Conservation (phyloP, 2,888 invertebrate genomes). For the Drosophila paramelanica region DNA sequence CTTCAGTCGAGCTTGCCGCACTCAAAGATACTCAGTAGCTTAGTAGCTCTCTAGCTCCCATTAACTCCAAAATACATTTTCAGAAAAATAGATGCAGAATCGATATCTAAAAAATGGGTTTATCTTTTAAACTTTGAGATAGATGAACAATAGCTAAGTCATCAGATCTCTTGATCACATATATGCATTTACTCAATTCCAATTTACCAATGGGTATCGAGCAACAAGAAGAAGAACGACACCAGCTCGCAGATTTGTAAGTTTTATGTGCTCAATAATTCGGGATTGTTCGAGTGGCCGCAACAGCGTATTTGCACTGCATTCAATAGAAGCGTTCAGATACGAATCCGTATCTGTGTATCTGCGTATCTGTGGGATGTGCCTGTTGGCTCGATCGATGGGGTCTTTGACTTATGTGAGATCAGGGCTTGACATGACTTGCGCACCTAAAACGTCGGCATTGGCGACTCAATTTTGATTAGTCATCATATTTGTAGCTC, state of each 20-base stretch:
- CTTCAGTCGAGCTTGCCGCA: neutral
- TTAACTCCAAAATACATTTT: no score
- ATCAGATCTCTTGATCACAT: no score
- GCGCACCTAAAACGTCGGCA: slow-evolving; percentile 15
- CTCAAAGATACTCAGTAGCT: neutral
- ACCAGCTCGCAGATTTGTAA: slow-evolving; percentile 46
- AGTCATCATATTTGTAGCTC: slow-evolving; percentile 66
- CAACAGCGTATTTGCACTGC: slow-evolving; percentile 44
- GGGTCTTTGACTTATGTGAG: slow-evolving; percentile 48
- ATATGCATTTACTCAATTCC: no score
- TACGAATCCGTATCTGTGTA: slow-evolving; percentile 12
- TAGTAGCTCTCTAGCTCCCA: no score
- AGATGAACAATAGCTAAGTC: no score
- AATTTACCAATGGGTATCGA: neutral
- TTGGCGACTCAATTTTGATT: slow-evolving; percentile 59
- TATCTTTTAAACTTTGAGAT: no score
- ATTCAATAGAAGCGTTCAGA: slow-evolving; percentile 26
- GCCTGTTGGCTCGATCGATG: slow-evolving; percentile 11
- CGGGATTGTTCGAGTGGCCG: slow-evolving; percentile 16
- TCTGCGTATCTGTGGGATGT: slow-evolving; percentile 20
- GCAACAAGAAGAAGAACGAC: slow-evolving; percentile 24
- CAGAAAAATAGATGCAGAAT: no score
- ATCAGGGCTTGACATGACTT: slow-evolving; percentile 41
- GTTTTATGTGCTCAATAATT: slow-evolving; percentile 49
- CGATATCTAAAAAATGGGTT: no score